Base-by-base conservation (phyloP, 1,140 invertebrate species). In the Globodera rostochiensis region DNA sequence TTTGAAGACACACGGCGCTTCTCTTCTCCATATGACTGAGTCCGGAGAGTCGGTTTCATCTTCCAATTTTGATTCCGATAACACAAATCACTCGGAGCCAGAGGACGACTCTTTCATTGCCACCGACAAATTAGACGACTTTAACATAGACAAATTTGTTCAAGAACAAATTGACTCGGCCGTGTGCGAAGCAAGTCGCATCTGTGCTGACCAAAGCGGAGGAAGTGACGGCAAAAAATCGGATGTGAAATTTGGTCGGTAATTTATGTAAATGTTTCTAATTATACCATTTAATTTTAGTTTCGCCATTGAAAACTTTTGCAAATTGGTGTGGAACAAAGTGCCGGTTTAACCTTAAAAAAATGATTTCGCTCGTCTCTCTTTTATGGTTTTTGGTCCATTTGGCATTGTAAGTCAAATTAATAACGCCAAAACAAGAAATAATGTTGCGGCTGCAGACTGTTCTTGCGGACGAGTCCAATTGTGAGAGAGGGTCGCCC, bases 401-500 rank as follows among this genome's bases (percentile, higher is more conserved):
- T 13, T 71, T 71, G 9, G 25, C 69, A 36, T 45, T 71, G 69
- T 71, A 45, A 69, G 8, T 69, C 15, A 5, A 69, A 47, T 36
- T 47, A 4, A 36, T 71, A 19, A 36, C 2, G 21, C 36, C 0
- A 25, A 15, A 19, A 7, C n/a, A n/a, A 45, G 0, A 71, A 25
- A 36, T 45, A 47, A 6, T 71, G 21, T 64, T 64, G 5, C 19
- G 57, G 15, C 4, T 64, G 2, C 11, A 64, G 57, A 5, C 19
- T 64, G 11, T 64, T 64, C 19, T 64, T 64, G 57, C 57, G 57
- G 5, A 64, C 15, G 1, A 64, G 36, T 47, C 69, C 11, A 71
- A 47, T 71, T 36, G 19, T 71, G 69, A 64, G 77, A 78, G 64
- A 78, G 13, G 45, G 60, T 21, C 77, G 60, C 7, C 70, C 50